Percentiles rank a stretch among this genome's conserved stretches.
Conservation (phyloP, 2,113 vertebrate genomes). For the Alouatta palliata region DNA sequence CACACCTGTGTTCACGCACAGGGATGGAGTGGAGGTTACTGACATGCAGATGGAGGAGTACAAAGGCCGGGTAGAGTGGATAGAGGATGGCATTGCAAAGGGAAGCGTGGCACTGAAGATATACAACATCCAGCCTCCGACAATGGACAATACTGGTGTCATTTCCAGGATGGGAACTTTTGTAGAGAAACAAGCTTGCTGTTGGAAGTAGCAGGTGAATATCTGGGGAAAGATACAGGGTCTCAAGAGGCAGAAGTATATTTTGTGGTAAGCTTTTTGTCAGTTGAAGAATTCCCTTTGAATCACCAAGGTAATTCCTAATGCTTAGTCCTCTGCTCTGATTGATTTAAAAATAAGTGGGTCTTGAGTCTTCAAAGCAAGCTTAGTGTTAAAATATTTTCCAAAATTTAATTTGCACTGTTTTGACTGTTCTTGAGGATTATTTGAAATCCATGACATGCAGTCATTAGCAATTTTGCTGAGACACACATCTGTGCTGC, state of each 20-base stretch:
- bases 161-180: not conserved
- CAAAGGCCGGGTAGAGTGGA: not conserved
- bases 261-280: not conserved
- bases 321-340: not conserved
- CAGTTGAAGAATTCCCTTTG: not conserved
- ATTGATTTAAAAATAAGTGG: not conserved
- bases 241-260: not conserved
- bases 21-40: not conserved
- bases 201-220: constrained; percentile 61
- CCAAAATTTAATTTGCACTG: not conserved
- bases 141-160: constrained; percentile 63
- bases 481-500: not conserved
- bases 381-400: not conserved
- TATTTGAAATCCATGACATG: not conserved
- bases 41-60: not conserved
- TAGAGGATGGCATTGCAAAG: not conserved
- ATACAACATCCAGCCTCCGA: not conserved
- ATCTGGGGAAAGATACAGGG: not conserved
- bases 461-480: not conserved
- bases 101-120: constrained; percentile 54
- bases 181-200: constrained; percentile 45
- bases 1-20: not conserved
- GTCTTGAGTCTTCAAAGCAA: not conserved
- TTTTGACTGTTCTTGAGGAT: not conserved
- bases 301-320: not conserved